These are phyloP conservation scores for Epistrophe grossulariae DNA, from an alignment of 2,888 invertebrate genomes.

Conservation along the genomic window DNA sequence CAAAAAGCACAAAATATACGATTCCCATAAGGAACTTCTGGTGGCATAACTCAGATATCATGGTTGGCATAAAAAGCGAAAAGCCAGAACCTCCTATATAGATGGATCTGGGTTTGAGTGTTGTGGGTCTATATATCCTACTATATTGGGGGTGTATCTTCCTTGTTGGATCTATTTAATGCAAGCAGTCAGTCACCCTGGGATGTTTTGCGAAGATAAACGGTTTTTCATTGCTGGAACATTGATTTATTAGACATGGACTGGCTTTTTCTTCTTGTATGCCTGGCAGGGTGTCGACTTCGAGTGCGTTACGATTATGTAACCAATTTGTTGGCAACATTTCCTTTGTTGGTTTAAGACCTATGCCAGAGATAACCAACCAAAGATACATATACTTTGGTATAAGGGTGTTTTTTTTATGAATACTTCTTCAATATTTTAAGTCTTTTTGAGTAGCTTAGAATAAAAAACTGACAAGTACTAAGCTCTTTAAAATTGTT, in stretches of 20 bases:
- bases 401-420: neutral
- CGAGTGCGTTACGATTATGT: slow-evolving; percentile 54
- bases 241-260: slow-evolving; percentile 63
- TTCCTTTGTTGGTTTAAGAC: slow-evolving; percentile 38
- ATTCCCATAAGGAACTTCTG: slow-evolving; percentile 47
- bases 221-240: slow-evolving; percentile 48
- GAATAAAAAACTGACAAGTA: neutral
- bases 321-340: slow-evolving; percentile 66
- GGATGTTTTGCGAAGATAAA: slow-evolving; percentile 66
- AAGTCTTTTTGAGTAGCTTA: neutral
- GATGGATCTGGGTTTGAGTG: neutral
- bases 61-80: slow-evolving; percentile 29
- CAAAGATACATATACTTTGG: neutral
- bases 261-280: slow-evolving; percentile 1
- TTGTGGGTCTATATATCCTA: neutral
- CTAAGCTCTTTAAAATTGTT: neutral
- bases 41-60: slow-evolving; percentile 39
- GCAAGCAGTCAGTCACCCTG: slow-evolving; percentile 63
- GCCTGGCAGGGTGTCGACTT: slow-evolving; percentile 29
- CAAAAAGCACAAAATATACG: slow-evolving; percentile 4
- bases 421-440: neutral
- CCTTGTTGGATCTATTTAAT: slow-evolving; percentile 54
- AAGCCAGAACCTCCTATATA: slow-evolving; percentile 18
- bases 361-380: neutral
- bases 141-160: slow-evolving; percentile 12